phyloP scores from a whole-genome alignment of 2,113 vertebrate genomes.

The Athene noctua region DNA sequence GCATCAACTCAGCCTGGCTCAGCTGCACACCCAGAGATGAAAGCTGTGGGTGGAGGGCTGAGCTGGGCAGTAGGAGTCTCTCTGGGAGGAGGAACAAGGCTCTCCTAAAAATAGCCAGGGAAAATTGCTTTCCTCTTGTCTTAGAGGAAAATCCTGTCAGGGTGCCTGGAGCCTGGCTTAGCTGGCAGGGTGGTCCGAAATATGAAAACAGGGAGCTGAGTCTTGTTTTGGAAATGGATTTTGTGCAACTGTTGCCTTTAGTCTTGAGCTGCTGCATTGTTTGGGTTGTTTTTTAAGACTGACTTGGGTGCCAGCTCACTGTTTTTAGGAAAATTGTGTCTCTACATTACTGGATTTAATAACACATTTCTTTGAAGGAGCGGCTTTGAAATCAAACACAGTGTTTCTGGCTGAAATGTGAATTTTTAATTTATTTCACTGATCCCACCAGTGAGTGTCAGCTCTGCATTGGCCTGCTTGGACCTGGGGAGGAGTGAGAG shows the following conservation, averaged over 20 bases:
- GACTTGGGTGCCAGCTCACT: background rate
- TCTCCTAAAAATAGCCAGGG: slow-evolving; percentile 30
- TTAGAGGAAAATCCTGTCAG: background rate
- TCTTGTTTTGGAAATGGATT: background rate
- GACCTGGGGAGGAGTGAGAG: background rate
- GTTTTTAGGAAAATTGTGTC: background rate
- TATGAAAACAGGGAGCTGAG: background rate
- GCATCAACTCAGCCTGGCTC: background rate
- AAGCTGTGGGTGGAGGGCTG: background rate
- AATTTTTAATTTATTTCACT: background rate
- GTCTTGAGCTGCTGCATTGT: background rate
- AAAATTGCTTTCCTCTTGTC: slow-evolving; percentile 34
- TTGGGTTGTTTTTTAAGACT: background rate
- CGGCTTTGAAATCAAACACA: background rate
- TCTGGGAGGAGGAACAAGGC: background rate
- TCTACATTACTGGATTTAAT: background rate
- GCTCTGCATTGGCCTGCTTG: background rate
- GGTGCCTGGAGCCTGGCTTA: background rate
- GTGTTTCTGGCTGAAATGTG: background rate
- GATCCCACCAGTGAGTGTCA: background rate
- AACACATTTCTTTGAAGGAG: too few relatives aligned
- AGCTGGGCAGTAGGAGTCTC: background rate
- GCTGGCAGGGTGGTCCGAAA: background rate
- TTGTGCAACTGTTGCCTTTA: background rate
- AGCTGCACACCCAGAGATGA: background rate